Conservation (phyloP, 53 echinoderm and acorn worm species). For the Glandiceps talaboti region DNA sequence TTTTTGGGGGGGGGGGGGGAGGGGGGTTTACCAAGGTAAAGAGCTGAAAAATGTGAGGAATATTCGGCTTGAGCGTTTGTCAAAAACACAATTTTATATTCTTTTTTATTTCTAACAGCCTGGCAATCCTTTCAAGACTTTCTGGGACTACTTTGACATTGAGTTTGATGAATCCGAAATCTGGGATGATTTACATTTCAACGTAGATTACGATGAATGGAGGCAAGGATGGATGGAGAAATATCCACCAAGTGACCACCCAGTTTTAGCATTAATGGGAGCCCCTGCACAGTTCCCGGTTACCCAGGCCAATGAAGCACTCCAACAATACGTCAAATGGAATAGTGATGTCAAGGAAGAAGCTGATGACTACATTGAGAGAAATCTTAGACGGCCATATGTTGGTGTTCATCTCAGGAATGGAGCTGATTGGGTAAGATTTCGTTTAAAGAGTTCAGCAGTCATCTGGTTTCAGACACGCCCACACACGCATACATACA, state of each 20-base stretch:
- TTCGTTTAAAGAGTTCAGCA: too few species aligned
- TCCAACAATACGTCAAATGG: conserved; percentile 67
- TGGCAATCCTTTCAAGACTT: conserved; percentile 80
- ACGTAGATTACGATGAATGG: conserved; percentile 43
- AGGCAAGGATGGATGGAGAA: conserved; percentile 28
- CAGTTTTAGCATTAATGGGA: conserved; percentile 66
- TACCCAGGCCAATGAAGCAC: conserved; percentile 23
- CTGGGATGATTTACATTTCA: conserved; percentile 74
- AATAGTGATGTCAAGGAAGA: conserved; percentile 28
- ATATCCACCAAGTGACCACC: conserved; percentile 42
- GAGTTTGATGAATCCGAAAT: conserved; percentile 59
- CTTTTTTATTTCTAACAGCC: conserved; percentile 24
- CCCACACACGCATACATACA: neutral
- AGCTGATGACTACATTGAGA: conserved; percentile 40
- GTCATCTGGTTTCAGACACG: too few species aligned
- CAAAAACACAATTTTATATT: too few species aligned
- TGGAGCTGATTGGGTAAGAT: conserved; percentile 99
- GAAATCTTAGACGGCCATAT: conserved; percentile 49
- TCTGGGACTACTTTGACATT: conserved; percentile 70
- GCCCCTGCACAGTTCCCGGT: conserved; percentile 65
- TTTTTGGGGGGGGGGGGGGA: too few species aligned
- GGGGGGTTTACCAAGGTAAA: too few species aligned
- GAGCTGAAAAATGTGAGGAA: too few species aligned
- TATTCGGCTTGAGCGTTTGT: too few species aligned
- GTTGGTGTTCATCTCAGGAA: conserved; percentile 84